A percentile compares a stretch with the other conserved stretches of the same genome.
Evolutionary conservation across 2,797 vertebrate genomes (phyloP).

Genomic region (Sebastes ruberrimus): DNA sequence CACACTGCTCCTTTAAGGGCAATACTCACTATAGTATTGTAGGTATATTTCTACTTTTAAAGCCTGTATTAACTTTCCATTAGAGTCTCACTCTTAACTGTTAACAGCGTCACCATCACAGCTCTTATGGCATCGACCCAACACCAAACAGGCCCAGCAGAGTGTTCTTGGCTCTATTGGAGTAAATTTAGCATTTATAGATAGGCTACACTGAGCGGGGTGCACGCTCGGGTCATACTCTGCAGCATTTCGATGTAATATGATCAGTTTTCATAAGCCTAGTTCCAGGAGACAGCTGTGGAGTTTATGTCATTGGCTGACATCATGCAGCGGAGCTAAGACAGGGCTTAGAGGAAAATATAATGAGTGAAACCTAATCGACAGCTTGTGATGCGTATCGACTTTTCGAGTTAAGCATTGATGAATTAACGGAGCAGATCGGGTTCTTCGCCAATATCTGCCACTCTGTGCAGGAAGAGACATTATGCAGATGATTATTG

Average conservation of each 20-base stretch:
- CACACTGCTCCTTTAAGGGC: not conserved
- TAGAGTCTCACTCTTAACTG: not conserved
- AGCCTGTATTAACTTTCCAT: not conserved
- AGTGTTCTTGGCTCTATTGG: slow-evolving; percentile 36
- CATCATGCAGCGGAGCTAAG: slow-evolving; percentile 72
- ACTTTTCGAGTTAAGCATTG: slow-evolving; percentile 53
- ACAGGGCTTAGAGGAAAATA: slow-evolving; percentile 68
- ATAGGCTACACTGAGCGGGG: slow-evolving; percentile 42
- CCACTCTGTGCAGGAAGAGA: slow-evolving; percentile 15
- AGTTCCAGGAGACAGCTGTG: slow-evolving; percentile 77
- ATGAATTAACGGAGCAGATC: slow-evolving; percentile 53
- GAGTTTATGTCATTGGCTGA: slow-evolving; percentile 77
- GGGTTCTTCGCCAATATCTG: slow-evolving; percentile 22
- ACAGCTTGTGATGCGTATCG: slow-evolving; percentile 51
- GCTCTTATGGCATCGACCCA: not conserved
- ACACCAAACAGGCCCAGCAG: slow-evolving; percentile 9
- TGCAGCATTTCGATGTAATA: slow-evolving; percentile 72
- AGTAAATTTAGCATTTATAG: slow-evolving; percentile 61
- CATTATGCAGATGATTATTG: slow-evolving; percentile 35
- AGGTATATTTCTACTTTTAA: not conserved
- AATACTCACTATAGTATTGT: not conserved
- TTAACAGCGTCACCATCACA: not conserved
- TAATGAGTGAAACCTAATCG: slow-evolving; percentile 71
- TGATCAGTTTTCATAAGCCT: slow-evolving; percentile 75
- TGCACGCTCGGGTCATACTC: slow-evolving; percentile 65